phyloP scores from a whole-genome alignment of 2,113 vertebrate species.

The Balaenoptera acutorostrata region DNA sequence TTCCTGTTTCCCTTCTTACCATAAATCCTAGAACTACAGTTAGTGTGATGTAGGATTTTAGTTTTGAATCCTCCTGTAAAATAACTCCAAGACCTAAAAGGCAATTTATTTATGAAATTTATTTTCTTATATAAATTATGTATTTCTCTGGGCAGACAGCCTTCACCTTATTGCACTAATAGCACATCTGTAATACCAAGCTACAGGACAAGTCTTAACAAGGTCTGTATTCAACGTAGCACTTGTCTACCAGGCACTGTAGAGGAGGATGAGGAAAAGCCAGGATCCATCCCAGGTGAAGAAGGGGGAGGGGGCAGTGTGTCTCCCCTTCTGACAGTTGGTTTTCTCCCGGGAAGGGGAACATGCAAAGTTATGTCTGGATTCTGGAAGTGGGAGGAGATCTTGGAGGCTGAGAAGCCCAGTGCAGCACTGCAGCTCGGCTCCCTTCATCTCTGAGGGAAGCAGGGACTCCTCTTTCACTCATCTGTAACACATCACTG shows the following conservation, averaged over 20 bases:
- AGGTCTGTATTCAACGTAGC: conserved; percentile 78
- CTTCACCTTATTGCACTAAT: conserved; percentile 84
- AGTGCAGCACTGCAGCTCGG: neutral
- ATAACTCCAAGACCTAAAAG: conserved; percentile 45
- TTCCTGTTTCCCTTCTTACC: neutral
- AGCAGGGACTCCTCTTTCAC: conserved; percentile 13
- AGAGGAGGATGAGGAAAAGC: conserved; percentile 54
- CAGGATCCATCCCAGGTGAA: conserved; percentile 32
- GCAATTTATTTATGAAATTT: conserved; percentile 80
- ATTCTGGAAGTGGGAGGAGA: neutral
- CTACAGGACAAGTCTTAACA: conserved; percentile 73
- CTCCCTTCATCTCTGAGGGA: conserved; percentile 9
- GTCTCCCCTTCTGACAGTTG: neutral
- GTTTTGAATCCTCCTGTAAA: neutral
- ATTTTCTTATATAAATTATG: conserved; percentile 86
- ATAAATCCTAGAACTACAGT: neutral
- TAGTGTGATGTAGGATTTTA: neutral
- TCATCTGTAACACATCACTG: conserved; percentile 42
- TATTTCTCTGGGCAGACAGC: conserved; percentile 83
- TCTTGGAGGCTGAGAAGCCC: neutral
- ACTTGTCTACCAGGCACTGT: conserved; percentile 82
- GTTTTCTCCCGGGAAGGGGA: conserved; percentile 42
- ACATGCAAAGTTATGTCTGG: conserved; percentile 47
- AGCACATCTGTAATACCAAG: conserved; percentile 82
- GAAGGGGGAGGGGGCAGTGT: neutral